Conservation (phyloP, 2,797 vertebrate genomes). For the Falco biarmicus region DNA sequence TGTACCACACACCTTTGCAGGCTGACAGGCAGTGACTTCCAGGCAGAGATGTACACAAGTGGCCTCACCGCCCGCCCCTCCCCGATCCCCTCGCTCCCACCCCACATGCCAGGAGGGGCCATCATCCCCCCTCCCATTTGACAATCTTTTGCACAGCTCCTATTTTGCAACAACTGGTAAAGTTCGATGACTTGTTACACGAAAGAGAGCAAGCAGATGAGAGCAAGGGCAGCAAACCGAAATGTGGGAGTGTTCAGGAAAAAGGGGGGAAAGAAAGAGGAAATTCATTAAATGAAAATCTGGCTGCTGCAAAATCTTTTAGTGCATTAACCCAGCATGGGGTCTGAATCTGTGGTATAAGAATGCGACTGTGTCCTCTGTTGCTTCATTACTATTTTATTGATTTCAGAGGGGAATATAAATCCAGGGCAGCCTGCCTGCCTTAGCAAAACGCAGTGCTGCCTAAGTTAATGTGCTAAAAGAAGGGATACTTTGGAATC, state of each 20-base stretch:
- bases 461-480: neutral
- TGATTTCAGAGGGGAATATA: conserved; percentile 58
- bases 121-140: neutral
- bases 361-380: conserved; percentile 14
- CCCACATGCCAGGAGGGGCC: neutral
- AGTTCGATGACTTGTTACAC: conserved; percentile 4
- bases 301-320: conserved; percentile 26
- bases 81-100: neutral
- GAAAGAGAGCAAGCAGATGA: conserved; percentile 8
- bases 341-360: conserved; percentile 18
- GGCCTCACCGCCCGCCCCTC: neutral
- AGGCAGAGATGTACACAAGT: neutral
- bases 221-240: neutral
- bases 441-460: conserved; percentile 17
- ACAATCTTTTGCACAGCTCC: neutral
- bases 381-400: conserved; percentile 69
- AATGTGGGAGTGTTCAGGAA: neutral
- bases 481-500: neutral
- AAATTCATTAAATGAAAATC: conserved; percentile 57
- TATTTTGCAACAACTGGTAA: conserved; percentile 42
- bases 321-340: conserved; percentile 57
- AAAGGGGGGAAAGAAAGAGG: conserved; percentile 41
- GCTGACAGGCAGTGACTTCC: neutral
- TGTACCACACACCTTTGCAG: neutral
- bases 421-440: conserved; percentile 37